A percentile compares a stretch with the other conserved stretches of the same genome.
Evolutionary conservation across 92 coral and sea anemone species (phyloP).

Genomic region (Ricordea florida): DNA sequence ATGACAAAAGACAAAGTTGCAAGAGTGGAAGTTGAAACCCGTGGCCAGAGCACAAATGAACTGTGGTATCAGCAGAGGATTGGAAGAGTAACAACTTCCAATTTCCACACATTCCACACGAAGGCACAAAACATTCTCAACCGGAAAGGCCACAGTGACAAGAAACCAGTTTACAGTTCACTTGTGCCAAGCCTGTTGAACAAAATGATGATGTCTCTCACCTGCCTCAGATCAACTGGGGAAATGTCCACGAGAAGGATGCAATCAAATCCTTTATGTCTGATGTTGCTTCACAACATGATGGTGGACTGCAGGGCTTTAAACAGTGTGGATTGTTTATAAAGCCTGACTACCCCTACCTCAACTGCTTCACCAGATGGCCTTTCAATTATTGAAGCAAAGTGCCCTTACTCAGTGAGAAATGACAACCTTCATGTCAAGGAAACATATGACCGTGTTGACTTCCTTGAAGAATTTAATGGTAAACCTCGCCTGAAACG

Average conservation of each 20-base stretch:
- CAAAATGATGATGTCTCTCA: conserved; percentile 52
- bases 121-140: conserved; percentile 33
- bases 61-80: conserved; percentile 50
- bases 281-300: conserved; percentile 64
- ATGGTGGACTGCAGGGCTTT: too few relatives aligned
- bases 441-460: conserved; percentile 9
- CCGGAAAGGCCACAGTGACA: conserved; percentile 21
- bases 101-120: conserved; percentile 55
- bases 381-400: conserved; percentile 23
- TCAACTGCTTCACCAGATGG: too few relatives aligned
- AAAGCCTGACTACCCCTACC: too few relatives aligned
- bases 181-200: conserved; percentile 41
- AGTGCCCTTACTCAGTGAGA: conserved; percentile 41
- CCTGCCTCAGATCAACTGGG: conserved; percentile 45
- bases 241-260: conserved; percentile 60
- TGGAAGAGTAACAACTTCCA: conserved; percentile 56
- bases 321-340: too few relatives aligned
- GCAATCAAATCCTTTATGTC: conserved; percentile 53
- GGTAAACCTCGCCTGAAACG: conserved; percentile 62
- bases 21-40: conserved; percentile 49
- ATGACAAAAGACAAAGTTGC: conserved; percentile 45
- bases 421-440: conserved; percentile 45
- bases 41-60: conserved; percentile 57
- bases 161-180: too few relatives aligned
- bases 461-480: conserved; percentile 60